Conservation (phyloP, 2,797 vertebrate species). For the Pangasius sanitwongsei region DNA sequence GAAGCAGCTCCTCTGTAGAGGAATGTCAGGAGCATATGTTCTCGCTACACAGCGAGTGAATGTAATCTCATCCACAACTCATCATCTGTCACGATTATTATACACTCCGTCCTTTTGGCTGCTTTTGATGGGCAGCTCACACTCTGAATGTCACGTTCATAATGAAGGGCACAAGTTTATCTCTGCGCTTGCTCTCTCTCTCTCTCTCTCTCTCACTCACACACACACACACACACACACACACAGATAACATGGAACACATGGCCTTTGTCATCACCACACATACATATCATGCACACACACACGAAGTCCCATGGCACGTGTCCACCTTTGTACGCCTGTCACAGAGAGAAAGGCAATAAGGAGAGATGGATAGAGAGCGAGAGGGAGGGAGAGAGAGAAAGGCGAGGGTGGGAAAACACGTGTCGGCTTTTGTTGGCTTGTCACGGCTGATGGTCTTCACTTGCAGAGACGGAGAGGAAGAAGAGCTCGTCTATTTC, state of each 20-base stretch:
- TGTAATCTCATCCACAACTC: neutral
- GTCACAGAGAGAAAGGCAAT: slow-evolving; percentile 9
- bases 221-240: neutral
- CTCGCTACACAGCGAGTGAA: neutral
- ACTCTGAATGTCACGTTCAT: neutral
- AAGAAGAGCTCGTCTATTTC: neutral
- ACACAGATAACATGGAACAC: neutral
- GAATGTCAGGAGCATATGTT: neutral
- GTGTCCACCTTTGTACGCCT: neutral
- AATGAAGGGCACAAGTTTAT: slow-evolving; percentile 18
- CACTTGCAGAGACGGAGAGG: slow-evolving; percentile 19
- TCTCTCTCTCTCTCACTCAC: neutral
- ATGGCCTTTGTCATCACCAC: slow-evolving; percentile 12
- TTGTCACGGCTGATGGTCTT: slow-evolving; percentile 47
- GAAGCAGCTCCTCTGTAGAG: neutral
- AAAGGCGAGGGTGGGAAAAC: slow-evolving; percentile 28
- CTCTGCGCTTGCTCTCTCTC: neutral
- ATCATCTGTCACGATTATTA: slow-evolving; percentile 22
- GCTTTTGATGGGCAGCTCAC: neutral
- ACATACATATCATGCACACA: neutral
- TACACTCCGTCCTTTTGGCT: neutral
- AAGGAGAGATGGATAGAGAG: slow-evolving; percentile 13
- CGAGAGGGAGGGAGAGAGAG: slow-evolving; percentile 18
- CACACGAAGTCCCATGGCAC: neutral
- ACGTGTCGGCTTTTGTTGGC: slow-evolving; percentile 51